Evolutionary conservation across 2,888 invertebrate genomes (phyloP).

Genomic region (Dicyrtomina minuta): DNA sequence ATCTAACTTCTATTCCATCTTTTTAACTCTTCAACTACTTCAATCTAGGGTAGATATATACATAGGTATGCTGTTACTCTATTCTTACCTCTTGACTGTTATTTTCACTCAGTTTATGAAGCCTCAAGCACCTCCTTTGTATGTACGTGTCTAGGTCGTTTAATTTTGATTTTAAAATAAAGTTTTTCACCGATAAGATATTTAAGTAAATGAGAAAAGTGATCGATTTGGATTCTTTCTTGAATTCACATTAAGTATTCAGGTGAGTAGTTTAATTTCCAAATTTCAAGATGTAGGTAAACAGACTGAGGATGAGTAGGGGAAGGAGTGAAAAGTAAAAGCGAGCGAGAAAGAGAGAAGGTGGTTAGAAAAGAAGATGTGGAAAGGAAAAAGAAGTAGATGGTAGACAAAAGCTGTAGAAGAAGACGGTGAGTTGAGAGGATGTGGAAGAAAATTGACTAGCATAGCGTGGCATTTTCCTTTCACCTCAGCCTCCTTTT

Average conservation of each 20-base stretch:
- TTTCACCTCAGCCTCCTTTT: no score
- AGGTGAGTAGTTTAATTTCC: constrained; percentile 42
- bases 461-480: no score
- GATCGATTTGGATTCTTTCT: constrained; percentile 17
- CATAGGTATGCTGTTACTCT: no score
- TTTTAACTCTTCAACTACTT: no score
- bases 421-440: no score
- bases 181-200: no score
- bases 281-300: constrained; percentile 40
- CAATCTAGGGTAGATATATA: no score
- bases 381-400: background rate
- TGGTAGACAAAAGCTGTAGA: background rate
- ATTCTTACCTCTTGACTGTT: no score
- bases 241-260: constrained; percentile 30
- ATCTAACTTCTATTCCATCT: no score
- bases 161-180: background rate
- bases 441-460: no score
- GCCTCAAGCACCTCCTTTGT: background rate
- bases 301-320: constrained; percentile 24
- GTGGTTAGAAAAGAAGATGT: background rate
- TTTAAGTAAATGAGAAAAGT: background rate
- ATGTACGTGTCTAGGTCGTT: background rate
- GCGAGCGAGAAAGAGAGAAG: constrained; percentile 14
- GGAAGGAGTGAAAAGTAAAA: background rate
- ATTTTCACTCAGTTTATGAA: background rate